phyloP scores from a whole-genome alignment of 2,113 vertebrate genomes.

The Corythornis vintsioides region DNA sequence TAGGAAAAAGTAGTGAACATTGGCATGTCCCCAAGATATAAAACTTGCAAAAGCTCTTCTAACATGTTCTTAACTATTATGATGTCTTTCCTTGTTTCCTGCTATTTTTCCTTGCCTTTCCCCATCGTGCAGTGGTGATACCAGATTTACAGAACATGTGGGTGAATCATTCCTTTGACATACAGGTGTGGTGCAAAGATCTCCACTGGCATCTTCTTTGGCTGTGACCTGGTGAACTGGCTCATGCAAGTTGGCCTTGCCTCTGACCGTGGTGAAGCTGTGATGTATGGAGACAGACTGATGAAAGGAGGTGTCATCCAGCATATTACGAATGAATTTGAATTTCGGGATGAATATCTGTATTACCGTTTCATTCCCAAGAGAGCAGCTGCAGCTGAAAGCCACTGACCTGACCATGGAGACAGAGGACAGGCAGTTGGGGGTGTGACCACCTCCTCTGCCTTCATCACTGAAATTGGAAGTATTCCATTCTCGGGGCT shows the following conservation, averaged over 20 bases:
- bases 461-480: not conserved
- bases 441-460: not conserved
- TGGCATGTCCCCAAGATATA: conserved; percentile 50
- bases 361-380: conserved; percentile 84
- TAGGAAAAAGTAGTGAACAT: not conserved
- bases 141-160: conserved; percentile 84
- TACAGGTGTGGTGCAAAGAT: conserved; percentile 84
- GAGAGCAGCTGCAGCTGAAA: conserved; percentile 24
- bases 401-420: not conserved
- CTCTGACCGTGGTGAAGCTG: conserved; percentile 86
- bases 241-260: conserved; percentile 90
- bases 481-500: not conserved
- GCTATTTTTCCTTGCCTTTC: conserved; percentile 67
- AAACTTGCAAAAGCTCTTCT: conserved; percentile 55
- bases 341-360: conserved; percentile 86
- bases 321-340: conserved; percentile 84
- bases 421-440: conserved; percentile 5
- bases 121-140: conserved; percentile 81
- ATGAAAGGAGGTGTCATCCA: conserved; percentile 86
- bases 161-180: conserved; percentile 84
- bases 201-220: conserved; percentile 85
- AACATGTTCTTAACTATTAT: conserved; percentile 68
- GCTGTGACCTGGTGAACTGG: conserved; percentile 94
- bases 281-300: conserved; percentile 86
- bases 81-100: conserved; percentile 77